Conservation (phyloP, 1,140 invertebrate species). For the Bombus impatiens region DNA sequence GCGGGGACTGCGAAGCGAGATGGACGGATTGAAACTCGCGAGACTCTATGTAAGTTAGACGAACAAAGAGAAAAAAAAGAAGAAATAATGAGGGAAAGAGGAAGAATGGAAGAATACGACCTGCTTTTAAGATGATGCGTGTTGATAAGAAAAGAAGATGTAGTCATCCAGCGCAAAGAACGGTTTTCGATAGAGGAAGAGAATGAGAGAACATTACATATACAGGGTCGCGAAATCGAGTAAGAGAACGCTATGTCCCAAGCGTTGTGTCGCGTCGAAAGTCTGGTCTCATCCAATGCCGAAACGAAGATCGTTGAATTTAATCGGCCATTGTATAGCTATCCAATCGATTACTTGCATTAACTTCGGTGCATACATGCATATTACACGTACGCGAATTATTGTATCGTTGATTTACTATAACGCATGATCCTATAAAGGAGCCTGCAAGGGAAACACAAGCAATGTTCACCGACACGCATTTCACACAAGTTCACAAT, state of each 20-base stretch:
- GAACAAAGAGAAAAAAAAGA: not conserved
- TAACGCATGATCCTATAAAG: conserved; percentile 64
- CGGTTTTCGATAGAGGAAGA: not conserved
- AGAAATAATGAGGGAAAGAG: not conserved
- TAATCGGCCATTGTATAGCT: conserved; percentile 67
- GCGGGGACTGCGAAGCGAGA: not conserved
- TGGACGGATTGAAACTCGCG: conserved; percentile 7
- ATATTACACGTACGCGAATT: conserved; percentile 66
- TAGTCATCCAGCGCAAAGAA: not conserved
- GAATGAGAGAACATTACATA: not conserved
- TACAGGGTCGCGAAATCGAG: conserved; percentile 14
- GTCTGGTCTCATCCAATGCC: conserved; percentile 31
- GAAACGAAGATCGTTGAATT: conserved; percentile 65
- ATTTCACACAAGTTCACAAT: conserved; percentile 30
- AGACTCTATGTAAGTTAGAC: not conserved
- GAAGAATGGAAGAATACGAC: not conserved
- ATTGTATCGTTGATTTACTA: conserved; percentile 65
- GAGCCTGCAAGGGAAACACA: conserved; percentile 46
- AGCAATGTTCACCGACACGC: conserved; percentile 42
- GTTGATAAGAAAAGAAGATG: not conserved
- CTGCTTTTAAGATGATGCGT: conserved; percentile 21
- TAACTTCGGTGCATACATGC: conserved; percentile 59
- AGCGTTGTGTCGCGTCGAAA: conserved; percentile 35
- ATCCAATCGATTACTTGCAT: conserved; percentile 67
- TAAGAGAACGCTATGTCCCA: conserved; percentile 4